These are phyloP conservation scores for Scaptomyza cyrtandrae DNA, from an alignment of 2,888 invertebrate genomes.

Conservation along the genomic window DNA sequence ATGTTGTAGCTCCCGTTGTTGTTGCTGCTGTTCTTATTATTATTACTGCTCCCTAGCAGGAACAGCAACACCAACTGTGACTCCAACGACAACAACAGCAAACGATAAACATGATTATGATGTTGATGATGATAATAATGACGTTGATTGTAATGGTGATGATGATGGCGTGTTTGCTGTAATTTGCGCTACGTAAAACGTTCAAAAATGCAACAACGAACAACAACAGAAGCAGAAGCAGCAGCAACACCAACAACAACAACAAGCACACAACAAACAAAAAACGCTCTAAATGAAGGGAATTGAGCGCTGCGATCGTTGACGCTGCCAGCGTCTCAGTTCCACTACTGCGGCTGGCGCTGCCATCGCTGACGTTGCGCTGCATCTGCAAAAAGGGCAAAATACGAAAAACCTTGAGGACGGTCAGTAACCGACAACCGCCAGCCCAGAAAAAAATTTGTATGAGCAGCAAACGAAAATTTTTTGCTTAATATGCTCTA, in stretches of 20 bases:
- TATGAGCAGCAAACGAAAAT: conserved; percentile 71
- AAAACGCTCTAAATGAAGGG: conserved; percentile 80
- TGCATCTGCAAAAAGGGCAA: conserved; percentile 74
- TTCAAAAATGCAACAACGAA: conserved; percentile 78
- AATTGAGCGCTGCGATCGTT: conserved; percentile 79
- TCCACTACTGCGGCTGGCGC: conserved; percentile 38
- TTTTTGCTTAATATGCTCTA: conserved; percentile 56
- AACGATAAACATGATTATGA: conserved; percentile 25
- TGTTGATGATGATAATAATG: conserved; percentile 42
- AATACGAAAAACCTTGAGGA: conserved; percentile 82
- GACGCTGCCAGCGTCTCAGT: conserved; percentile 67
- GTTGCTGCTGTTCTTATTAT: conserved; percentile 50
- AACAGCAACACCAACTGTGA: conserved; percentile 53
- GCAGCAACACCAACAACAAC: conserved; percentile 24
- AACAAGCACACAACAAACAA: conserved; percentile 36
- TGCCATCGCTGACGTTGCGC: conserved; percentile 29
- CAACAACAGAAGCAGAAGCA: conserved; percentile 47
- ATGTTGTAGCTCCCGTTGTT: conserved; percentile 63
- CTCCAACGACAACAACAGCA: conserved; percentile 32
- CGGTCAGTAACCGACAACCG: conserved; percentile 82
- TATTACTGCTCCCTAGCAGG: conserved; percentile 59
- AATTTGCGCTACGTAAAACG: conserved; percentile 83
- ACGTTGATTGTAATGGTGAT: conserved; percentile 61
- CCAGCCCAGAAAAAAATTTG: conserved; percentile 77
- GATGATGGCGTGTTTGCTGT: conserved; percentile 83